Evolutionary conservation across 1,140 invertebrate species (phyloP).

Genomic region (Papilio dardanus): DNA sequence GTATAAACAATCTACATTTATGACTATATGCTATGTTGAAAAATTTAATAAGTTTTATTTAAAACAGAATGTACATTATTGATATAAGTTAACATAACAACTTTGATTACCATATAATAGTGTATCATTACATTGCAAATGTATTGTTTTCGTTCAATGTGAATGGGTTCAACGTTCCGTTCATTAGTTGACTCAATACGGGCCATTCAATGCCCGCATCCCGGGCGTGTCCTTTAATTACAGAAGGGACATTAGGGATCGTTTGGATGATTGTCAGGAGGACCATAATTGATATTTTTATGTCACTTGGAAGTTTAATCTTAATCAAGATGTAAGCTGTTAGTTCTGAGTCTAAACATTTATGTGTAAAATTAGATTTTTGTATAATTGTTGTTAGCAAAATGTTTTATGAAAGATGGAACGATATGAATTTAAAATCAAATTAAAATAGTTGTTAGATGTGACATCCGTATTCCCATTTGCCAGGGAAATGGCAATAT

Average conservation of each 20-base stretch:
- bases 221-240: slow-evolving; percentile 60
- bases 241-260: slow-evolving; percentile 54
- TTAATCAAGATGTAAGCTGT: neutral
- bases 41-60: no score
- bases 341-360: neutral
- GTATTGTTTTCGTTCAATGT: slow-evolving; percentile 40
- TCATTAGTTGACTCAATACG: slow-evolving; percentile 56
- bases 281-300: slow-evolving; percentile 25
- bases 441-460: neutral
- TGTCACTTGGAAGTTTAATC: slow-evolving; percentile 5
- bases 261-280: slow-evolving; percentile 37
- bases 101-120: slow-evolving; percentile 6
- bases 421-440: no score
- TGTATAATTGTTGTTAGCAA: neutral
- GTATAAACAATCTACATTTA: no score
- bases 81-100: neutral
- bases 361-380: neutral
- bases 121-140: neutral
- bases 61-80: no score
- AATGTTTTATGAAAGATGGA: no score
- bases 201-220: slow-evolving; percentile 61
- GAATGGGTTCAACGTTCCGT: slow-evolving; percentile 50
- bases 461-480: neutral
- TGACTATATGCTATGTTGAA: no score
- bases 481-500: neutral